Conservation (phyloP, 2,113 vertebrate species). For the Theristicus caerulescens region DNA sequence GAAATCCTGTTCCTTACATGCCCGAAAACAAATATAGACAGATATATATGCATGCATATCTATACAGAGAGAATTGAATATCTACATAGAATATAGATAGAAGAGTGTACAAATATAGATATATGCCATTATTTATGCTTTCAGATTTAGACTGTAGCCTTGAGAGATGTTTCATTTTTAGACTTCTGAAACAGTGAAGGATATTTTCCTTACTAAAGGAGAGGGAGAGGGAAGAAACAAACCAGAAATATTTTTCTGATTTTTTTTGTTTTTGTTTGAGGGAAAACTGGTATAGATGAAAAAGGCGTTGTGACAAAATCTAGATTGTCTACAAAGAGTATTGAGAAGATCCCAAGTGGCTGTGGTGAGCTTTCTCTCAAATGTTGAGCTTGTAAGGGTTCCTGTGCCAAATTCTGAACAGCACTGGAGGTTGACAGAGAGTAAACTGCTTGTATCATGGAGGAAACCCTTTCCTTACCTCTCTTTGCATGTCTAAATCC, state of each 20-base stretch:
- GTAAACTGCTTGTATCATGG: background rate
- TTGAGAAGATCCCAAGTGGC: background rate
- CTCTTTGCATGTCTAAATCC: background rate
- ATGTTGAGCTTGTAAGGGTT: background rate
- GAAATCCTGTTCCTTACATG: background rate
- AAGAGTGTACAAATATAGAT: background rate
- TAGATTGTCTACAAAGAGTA: background rate
- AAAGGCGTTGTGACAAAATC: background rate
- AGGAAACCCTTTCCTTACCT: background rate
- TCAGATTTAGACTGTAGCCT: background rate
- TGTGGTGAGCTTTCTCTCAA: background rate
- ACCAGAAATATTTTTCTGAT: background rate
- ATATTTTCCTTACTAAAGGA: background rate
- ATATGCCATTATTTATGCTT: background rate
- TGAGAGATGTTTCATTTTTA: background rate
- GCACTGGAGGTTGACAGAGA: background rate
- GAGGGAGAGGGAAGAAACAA: background rate
- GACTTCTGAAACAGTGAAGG: background rate
- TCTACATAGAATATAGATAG: background rate
- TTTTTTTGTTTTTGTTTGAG: background rate
- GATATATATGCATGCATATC: background rate
- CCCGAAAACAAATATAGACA: background rate
- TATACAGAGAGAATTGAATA: background rate
- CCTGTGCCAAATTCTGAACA: background rate
- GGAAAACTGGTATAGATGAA: background rate